Evolutionary conservation across 2,797 vertebrate genomes (phyloP), one percentile per base, ranked within the genome.

Genomic region (Acanthopagrus latus): DNA sequence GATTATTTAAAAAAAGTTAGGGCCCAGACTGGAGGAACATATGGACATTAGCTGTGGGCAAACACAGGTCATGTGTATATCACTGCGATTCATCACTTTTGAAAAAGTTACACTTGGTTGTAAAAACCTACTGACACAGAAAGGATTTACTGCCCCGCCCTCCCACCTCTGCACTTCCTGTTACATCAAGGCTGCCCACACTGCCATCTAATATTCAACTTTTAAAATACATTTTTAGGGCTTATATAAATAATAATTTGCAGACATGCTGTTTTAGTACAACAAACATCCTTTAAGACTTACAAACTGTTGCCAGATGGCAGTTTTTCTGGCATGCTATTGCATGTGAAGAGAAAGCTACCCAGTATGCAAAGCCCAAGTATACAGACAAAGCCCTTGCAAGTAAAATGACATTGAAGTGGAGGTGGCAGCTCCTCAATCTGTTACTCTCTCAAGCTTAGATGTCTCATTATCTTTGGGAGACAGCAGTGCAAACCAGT

Each of bases 381-480:
- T 64, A 80, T 84, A 86, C 85, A 85, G 74, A 83, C 70, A 76
- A 73, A 81, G 78, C 58, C 68, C 52, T 69, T 55, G 78, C 62
- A 73, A 71, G 66, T 71, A 66, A 82, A 85, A 84, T 66, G 69
- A 75, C 66, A 74, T 2, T 50, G 51, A 18, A 73, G 76, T 69
- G 54, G 48, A 77, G 73, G 75, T 46, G 70, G 76, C 80, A 64
- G 69, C 16, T 59, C 74, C 68, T 51, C 80, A 6, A 10, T 56
- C 66, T 56, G 38, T 58, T 79, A 38, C 63, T 78, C 68, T 81
- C 76, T 63, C 79, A 68, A 52, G 74, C 66, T 85, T 66, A 59
- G 74, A 76, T 80, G 87, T 87, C 70, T 85, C 82, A 89, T 86
- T 79, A 86, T 86, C 86, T 70, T 74, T 67, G 74, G 57, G 43